Percentiles rank a stretch among this genome's conserved stretches.
phyloP scores from a whole-genome alignment of 2,113 vertebrate genomes.

The Neogale vison region DNA sequence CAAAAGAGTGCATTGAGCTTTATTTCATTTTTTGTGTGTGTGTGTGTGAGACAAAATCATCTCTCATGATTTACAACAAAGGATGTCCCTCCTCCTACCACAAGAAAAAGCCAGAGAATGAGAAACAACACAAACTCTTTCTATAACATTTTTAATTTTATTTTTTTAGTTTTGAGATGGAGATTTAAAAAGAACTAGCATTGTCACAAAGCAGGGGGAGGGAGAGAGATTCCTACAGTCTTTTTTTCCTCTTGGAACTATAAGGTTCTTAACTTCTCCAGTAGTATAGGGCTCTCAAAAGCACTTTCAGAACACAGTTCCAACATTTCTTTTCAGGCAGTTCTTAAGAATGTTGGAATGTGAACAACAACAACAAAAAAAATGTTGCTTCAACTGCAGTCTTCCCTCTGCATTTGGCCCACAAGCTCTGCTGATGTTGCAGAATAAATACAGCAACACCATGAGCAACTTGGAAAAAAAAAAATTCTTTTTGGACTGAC shows the following conservation, averaged over 20 bases:
- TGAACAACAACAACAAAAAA: slow-evolving; percentile 50
- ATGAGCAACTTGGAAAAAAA: slow-evolving; percentile 12
- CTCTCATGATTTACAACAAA: slow-evolving; percentile 55
- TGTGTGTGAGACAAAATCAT: slow-evolving; percentile 14
- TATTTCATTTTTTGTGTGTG: not conserved
- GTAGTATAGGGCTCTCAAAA: not conserved
- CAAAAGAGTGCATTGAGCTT: not conserved
- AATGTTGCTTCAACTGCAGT: slow-evolving; percentile 31
- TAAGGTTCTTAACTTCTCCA: slow-evolving; percentile 41
- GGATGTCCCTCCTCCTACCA: not conserved
- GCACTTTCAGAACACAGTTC: slow-evolving; percentile 51
- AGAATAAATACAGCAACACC: slow-evolving; percentile 56
- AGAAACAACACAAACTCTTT: not conserved
- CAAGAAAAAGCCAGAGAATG: slow-evolving; percentile 22
- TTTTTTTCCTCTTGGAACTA: not conserved
- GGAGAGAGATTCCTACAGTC: slow-evolving; percentile 31
- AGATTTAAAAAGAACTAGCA: not conserved
- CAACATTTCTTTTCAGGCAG: slow-evolving; percentile 64
- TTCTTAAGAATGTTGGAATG: slow-evolving; percentile 67
- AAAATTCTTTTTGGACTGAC: slow-evolving; percentile 27
- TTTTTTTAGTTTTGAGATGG: slow-evolving; percentile 1
- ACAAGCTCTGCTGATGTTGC: slow-evolving; percentile 27
- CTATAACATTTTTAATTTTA: slow-evolving; percentile 17
- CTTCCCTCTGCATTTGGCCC: slow-evolving; percentile 33
- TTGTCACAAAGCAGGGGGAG: not conserved